Evolutionary conservation across 2,888 invertebrate species (phyloP).

Genomic region (Labia minor): DNA sequence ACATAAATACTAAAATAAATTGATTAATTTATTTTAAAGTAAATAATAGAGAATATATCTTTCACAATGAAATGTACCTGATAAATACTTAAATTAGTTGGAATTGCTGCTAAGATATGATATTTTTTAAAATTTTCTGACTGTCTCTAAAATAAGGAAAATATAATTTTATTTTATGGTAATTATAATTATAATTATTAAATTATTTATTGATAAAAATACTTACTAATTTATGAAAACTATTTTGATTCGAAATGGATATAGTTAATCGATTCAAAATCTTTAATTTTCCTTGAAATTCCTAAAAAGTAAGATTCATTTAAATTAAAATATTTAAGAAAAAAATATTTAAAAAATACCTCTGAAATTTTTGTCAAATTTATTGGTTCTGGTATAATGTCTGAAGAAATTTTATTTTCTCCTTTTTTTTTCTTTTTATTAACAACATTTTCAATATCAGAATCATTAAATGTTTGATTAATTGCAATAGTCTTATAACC

Average conservation of each 20-base stretch:
- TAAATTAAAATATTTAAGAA: not conserved
- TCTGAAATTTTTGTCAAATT: not conserved
- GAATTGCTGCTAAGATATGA: not conserved
- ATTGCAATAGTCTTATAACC: not conserved
- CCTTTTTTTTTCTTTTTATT: constrained; percentile 1
- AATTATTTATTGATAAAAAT: not conserved
- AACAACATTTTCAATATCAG: not conserved
- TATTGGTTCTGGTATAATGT: not conserved
- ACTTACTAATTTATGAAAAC: not conserved
- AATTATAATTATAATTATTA: not conserved
- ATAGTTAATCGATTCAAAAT: not conserved
- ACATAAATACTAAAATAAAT: not conserved
- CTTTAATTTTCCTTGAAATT: not conserved
- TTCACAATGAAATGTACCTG: not conserved
- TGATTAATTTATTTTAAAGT: not conserved
- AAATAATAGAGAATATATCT: not conserved
- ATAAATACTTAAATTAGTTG: not conserved
- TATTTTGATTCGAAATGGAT: not conserved
- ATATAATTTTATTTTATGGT: not conserved
- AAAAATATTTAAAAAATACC: not conserved
- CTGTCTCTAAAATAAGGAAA: not conserved
- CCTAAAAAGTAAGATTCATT: not conserved
- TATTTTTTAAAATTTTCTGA: constrained; percentile 1
- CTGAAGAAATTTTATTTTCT: not conserved
- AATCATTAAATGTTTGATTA: not conserved